A percentile compares a stretch with the other conserved stretches of the same genome.
These are phyloP conservation scores for Tolmerus cingulatus DNA, from an alignment of 2,888 invertebrate genomes.

Conservation along the genomic window DNA sequence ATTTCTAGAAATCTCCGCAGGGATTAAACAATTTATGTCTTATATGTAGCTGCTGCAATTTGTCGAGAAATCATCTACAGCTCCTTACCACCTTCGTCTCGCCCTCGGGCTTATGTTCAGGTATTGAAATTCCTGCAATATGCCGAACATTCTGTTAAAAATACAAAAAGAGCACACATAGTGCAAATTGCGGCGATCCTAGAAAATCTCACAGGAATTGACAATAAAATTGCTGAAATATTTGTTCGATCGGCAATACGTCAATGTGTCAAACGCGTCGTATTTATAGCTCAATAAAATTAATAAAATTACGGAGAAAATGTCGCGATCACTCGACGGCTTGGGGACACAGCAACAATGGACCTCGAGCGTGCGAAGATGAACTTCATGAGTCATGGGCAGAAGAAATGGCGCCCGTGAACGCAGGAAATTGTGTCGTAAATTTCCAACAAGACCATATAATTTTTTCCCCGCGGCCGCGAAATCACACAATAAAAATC, in stretches of 20 bases:
- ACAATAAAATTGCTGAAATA: conserved; percentile 40
- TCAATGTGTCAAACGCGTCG: conserved; percentile 40
- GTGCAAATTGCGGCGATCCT: not conserved
- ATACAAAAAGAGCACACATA: not conserved
- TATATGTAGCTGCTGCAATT: not conserved
- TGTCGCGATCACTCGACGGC: conserved; percentile 1
- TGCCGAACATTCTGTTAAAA: not conserved
- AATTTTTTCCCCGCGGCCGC: conserved; percentile 3
- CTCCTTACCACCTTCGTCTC: not conserved
- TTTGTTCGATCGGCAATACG: conserved; percentile 33
- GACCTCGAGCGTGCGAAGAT: conserved; percentile 22
- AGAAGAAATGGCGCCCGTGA: not conserved
- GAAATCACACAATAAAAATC: conserved; percentile 35
- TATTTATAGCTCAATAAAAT: conserved; percentile 44
- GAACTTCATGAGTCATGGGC: conserved; percentile 32
- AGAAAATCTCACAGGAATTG: not conserved
- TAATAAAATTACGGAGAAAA: conserved; percentile 42
- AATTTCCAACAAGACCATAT: conserved; percentile 12
- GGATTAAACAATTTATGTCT: not conserved
- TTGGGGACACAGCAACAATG: conserved; percentile 14
- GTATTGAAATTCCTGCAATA: not conserved
- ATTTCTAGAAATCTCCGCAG: not conserved
- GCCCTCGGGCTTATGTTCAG: not conserved
- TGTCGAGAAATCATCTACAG: not conserved
- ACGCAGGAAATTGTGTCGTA: conserved; percentile 27